Evolutionary conservation across 2,113 vertebrate genomes (phyloP).

Genomic region (Cyprinodon tularosa): DNA sequence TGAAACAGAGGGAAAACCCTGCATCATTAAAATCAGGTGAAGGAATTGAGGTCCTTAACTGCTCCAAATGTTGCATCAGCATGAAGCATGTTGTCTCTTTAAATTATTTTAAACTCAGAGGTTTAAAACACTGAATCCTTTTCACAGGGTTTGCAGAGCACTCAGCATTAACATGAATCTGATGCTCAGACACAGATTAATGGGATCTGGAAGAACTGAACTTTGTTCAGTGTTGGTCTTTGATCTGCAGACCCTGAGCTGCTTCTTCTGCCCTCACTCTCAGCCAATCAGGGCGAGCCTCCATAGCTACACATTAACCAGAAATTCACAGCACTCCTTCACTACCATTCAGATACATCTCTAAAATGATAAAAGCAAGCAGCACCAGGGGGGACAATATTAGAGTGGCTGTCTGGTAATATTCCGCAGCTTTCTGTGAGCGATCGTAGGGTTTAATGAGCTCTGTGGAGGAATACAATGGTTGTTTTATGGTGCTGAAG

Average conservation of each 20-base stretch:
- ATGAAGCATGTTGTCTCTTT: slow-evolving; percentile 43
- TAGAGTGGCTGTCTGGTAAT: neutral
- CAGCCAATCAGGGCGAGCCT: slow-evolving; percentile 63
- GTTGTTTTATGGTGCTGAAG: neutral
- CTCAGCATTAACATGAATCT: neutral
- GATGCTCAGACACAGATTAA: neutral
- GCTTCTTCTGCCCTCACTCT: slow-evolving; percentile 49
- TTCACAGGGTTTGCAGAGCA: neutral
- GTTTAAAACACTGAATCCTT: neutral
- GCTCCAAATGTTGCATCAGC: slow-evolving; percentile 71
- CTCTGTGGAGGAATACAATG: slow-evolving; percentile 21
- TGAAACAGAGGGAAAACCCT: neutral
- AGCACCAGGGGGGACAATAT: neutral
- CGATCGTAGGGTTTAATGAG: slow-evolving; percentile 20
- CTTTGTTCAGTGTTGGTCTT: slow-evolving; percentile 67
- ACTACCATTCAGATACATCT: neutral
- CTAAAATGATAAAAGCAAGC: neutral
- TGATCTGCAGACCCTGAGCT: slow-evolving; percentile 45
- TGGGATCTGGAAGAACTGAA: slow-evolving; percentile 45
- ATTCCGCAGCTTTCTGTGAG: neutral
- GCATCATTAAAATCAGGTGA: slow-evolving; percentile 16
- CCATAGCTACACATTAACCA: slow-evolving; percentile 67
- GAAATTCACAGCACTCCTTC: slow-evolving; percentile 20
- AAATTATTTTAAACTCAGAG: slow-evolving; percentile 64
- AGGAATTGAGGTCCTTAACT: slow-evolving; percentile 52